Percentiles rank a stretch among this genome's conserved stretches.
phyloP scores from a whole-genome alignment of 2,888 invertebrate species.

The Polydrusus tereticollis region DNA sequence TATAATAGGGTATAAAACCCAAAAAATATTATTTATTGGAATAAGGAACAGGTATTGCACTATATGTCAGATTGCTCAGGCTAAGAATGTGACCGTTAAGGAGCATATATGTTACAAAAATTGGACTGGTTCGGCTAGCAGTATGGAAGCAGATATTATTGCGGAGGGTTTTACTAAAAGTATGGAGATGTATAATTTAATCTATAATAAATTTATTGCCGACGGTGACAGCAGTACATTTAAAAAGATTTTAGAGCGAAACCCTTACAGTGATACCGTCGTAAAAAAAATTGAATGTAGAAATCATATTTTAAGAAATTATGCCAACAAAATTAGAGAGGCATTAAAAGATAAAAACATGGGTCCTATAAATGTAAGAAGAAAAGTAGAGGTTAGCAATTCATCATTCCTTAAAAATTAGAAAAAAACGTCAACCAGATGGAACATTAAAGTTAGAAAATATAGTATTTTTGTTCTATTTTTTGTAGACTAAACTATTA shows the following conservation, averaged over 20 bases:
- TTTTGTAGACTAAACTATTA: no score
- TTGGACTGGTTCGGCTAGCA: not conserved
- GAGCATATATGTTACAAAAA: not conserved
- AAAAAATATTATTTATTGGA: not conserved
- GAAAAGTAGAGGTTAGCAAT: no score
- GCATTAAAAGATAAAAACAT: not conserved
- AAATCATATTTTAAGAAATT: no score
- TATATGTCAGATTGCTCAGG: not conserved
- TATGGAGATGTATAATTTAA: not conserved
- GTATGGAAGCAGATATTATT: not conserved
- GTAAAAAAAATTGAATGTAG: no score
- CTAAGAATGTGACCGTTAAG: not conserved
- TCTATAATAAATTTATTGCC: not conserved
- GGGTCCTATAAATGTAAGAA: no score
- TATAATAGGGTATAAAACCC: not conserved
- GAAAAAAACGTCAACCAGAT: no score
- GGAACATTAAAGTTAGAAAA: no score
- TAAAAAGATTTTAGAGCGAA: not conserved
- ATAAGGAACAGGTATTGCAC: not conserved
- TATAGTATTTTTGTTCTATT: no score
- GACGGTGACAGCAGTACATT: not conserved
- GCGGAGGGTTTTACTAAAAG: not conserved
- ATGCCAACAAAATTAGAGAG: no score
- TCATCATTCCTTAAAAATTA: no score
- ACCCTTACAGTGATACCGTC: no score